phyloP scores from a whole-genome alignment of 2,888 invertebrate species.

The Neoitamus cyanurus region DNA sequence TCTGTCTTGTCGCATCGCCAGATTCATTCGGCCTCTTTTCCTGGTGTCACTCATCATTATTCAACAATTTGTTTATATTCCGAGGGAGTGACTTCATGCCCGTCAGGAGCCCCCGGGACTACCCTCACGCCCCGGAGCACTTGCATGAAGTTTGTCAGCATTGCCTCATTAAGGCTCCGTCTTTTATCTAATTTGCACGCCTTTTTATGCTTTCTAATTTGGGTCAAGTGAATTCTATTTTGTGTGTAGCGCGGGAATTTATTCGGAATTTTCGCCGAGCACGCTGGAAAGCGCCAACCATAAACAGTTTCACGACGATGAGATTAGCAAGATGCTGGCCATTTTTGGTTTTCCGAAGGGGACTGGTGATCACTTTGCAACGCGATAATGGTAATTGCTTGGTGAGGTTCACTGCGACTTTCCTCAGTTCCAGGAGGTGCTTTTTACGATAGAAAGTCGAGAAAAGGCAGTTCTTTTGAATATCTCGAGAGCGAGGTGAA shows the following conservation, averaged over 20 bases:
- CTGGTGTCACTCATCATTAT: constrained; percentile 8
- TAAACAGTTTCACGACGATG: not conserved
- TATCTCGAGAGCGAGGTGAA: not conserved
- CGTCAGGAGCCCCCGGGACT: not conserved
- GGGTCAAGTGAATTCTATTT: constrained; percentile 13
- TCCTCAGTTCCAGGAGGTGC: not conserved
- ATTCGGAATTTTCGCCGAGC: not conserved
- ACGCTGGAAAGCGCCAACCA: not conserved
- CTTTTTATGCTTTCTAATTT: constrained; percentile 4
- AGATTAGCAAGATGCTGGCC: not conserved
- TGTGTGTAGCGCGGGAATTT: not conserved
- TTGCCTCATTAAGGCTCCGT: not conserved
- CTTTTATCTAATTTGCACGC: constrained; percentile 5
- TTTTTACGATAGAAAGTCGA: not conserved
- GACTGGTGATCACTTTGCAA: not conserved
- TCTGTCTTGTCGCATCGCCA: not conserved
- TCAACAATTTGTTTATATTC: constrained; percentile 16
- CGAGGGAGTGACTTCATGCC: constrained; percentile 19
- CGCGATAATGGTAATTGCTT: not conserved
- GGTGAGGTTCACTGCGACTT: not conserved
- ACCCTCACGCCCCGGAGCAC: not conserved
- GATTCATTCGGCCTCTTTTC: not conserved
- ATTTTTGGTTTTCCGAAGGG: not conserved
- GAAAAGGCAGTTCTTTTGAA: not conserved
- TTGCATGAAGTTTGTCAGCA: not conserved